A percentile compares a stretch with the other conserved stretches of the same genome.
Evolutionary conservation across 2,113 vertebrate species (phyloP).

Genomic region (Hippoglossus stenolepis): DNA sequence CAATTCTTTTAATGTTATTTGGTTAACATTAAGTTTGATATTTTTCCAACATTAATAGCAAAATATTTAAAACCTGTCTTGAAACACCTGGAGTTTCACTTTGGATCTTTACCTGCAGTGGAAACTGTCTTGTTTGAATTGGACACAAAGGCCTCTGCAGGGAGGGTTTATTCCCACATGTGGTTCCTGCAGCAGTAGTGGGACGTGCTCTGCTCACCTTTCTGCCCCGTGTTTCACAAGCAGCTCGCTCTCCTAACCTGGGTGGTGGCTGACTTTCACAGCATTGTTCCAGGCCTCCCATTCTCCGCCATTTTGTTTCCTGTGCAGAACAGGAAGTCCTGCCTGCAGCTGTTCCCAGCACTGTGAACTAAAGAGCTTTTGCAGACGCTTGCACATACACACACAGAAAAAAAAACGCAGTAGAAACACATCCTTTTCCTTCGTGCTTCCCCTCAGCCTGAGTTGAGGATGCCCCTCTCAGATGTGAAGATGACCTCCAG

Average conservation of each 20-base stretch:
- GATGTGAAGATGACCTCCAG: conserved; percentile 73
- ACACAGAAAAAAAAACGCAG: conserved; percentile 17
- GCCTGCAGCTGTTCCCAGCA: conserved; percentile 75
- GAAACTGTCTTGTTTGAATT: conserved; percentile 1
- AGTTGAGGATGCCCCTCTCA: conserved; percentile 70
- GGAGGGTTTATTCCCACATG: conserved; percentile 40
- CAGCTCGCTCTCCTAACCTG: conserved; percentile 70
- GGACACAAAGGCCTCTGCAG: conserved; percentile 30
- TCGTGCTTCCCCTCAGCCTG: conserved; percentile 55
- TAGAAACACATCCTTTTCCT: conserved; percentile 69
- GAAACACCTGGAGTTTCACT: neutral
- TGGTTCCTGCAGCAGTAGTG: conserved; percentile 29
- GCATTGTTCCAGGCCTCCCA: conserved; percentile 78
- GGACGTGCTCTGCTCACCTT: conserved; percentile 57
- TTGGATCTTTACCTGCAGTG: conserved; percentile 9
- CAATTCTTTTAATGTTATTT: neutral
- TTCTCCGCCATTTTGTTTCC: conserved; percentile 78
- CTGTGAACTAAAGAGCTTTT: conserved; percentile 56
- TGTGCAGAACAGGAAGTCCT: conserved; percentile 78
- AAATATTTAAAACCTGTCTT: neutral
- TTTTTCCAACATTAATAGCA: neutral
- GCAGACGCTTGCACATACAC: conserved; percentile 24
- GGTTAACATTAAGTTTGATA: neutral
- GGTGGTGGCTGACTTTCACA: conserved; percentile 81
- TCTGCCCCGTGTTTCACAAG: conserved; percentile 59